phyloP scores from a whole-genome alignment of 2,888 invertebrate species.

The Amiota mariae region DNA sequence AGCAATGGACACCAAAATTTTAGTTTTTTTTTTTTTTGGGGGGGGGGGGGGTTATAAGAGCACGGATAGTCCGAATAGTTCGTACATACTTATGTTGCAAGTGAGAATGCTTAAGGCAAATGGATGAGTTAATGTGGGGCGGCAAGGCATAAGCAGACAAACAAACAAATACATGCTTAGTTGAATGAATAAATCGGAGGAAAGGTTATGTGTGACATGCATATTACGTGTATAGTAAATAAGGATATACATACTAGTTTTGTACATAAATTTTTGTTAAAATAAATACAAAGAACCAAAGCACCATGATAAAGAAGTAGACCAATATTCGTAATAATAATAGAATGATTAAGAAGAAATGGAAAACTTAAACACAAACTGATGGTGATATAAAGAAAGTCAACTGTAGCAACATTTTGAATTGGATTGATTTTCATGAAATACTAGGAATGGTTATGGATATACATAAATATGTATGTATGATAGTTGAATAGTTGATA shows the following conservation, averaged over 20 bases:
- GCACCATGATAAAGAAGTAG: constrained; percentile 33
- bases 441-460: no score
- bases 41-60: constrained; percentile 9
- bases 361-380: no score
- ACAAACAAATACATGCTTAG: background rate
- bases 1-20: background rate
- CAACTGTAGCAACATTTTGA: no score
- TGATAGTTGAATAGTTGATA: no score
- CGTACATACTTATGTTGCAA: constrained; percentile 42
- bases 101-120: background rate
- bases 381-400: no score
- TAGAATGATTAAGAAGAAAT: constrained; percentile 41
- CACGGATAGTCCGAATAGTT: background rate
- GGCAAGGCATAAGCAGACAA: background rate
- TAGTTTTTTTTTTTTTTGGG: background rate
- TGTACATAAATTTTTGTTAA: constrained; percentile 16
- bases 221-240: no score
- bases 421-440: no score
- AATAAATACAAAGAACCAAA: constrained; percentile 9
- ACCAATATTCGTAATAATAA: constrained; percentile 52
- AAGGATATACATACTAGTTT: background rate
- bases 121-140: background rate
- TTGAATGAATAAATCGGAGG: no score
- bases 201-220: no score
- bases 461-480: no score